Percentiles rank a stretch among this genome's conserved stretches.
Conservation (phyloP, 2,797 vertebrate genomes). For the Anniella stebbinsi region DNA sequence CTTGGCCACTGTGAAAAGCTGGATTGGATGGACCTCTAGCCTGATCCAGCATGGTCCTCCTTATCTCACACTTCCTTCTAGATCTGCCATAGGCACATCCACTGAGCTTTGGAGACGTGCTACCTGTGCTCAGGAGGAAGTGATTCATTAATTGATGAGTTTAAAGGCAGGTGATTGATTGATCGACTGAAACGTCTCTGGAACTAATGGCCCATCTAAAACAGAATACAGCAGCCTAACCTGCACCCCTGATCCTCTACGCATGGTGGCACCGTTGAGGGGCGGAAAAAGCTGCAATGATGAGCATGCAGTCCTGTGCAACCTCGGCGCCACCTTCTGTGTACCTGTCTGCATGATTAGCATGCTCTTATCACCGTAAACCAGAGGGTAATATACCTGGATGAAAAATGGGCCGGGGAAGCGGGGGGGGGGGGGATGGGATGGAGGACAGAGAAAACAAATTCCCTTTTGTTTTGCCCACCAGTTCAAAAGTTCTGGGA, state of each 20-base stretch:
- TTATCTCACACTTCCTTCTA: not conserved
- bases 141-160: not conserved
- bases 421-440: fast-evolving
- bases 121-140: not conserved
- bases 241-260: not conserved
- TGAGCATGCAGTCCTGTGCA: not conserved
- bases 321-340: not conserved
- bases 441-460: too few species aligned
- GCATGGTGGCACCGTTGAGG: too few species aligned
- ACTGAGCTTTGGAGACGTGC: too few species aligned
- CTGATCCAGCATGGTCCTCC: too few species aligned
- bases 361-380: not conserved
- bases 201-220: not conserved
- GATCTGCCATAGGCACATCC: too few species aligned
- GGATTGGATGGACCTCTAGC: too few species aligned
- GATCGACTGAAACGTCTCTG: not conserved
- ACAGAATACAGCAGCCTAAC: too few species aligned
- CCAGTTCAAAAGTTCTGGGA: not conserved
- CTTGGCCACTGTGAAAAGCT: too few species aligned
- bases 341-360: not conserved
- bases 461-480: not conserved
- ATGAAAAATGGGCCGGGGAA: not conserved
- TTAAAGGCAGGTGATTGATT: not conserved
- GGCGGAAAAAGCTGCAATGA: not conserved
- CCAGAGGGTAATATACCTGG: not conserved